A percentile compares a stretch with the other conserved stretches of the same genome.
These are phyloP conservation scores for Tetheella fluctuosa DNA, from an alignment of 2,888 invertebrate species.

Conservation along the genomic window DNA sequence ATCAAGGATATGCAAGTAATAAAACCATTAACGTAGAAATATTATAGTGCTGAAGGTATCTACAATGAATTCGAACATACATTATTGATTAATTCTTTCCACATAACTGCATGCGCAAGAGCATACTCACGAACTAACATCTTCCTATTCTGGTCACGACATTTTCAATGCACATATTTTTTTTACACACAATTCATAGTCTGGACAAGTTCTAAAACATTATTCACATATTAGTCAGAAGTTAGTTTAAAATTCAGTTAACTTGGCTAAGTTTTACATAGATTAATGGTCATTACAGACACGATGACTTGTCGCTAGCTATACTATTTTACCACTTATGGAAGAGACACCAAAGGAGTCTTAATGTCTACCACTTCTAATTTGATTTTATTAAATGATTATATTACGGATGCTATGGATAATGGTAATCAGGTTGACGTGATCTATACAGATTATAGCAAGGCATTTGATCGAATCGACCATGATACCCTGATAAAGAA, in stretches of 20 bases:
- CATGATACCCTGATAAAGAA: too few relatives aligned
- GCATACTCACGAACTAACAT: neutral
- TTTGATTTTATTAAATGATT: too few relatives aligned
- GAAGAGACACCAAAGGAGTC: slow-evolving; percentile 5
- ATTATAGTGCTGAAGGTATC: too few relatives aligned
- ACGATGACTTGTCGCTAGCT: slow-evolving; percentile 21
- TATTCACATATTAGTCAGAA: neutral
- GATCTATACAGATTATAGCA: too few relatives aligned
- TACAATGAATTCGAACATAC: neutral
- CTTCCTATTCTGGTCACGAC: slow-evolving; percentile 4
- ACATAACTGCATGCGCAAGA: neutral
- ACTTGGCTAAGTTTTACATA: slow-evolving; percentile 23
- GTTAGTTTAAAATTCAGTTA: too few relatives aligned
- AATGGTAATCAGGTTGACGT: too few relatives aligned
- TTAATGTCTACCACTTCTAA: too few relatives aligned
- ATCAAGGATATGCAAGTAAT: neutral
- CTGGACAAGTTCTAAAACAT: neutral
- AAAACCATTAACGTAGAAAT: neutral
- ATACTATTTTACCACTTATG: neutral
- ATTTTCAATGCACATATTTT: slow-evolving; percentile 4
- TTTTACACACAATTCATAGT: neutral
- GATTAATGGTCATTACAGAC: slow-evolving; percentile 23
- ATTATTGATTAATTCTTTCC: neutral
- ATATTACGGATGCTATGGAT: too few relatives aligned
- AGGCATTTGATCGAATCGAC: too few relatives aligned